phyloP scores from a whole-genome alignment of 35 echinoderm and acorn worm genomes.

The Ptychodera flava region DNA sequence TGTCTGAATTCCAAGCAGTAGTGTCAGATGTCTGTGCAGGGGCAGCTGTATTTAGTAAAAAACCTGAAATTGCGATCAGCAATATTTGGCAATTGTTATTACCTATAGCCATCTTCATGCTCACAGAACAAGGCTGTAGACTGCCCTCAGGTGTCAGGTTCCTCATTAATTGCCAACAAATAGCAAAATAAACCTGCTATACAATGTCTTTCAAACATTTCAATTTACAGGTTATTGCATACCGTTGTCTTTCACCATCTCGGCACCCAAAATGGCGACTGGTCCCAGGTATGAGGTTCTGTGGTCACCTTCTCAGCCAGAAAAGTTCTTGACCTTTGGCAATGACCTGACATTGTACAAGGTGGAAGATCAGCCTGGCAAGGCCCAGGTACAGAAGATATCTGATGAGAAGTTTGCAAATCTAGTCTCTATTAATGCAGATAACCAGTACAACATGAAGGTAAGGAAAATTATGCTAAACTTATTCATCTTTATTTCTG shows the following conservation, averaged over 20 bases:
- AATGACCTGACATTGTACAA: neutral
- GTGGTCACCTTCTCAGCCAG: slow-evolving; percentile 31
- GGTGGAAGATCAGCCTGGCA: slow-evolving; percentile 12
- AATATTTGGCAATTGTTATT: no score
- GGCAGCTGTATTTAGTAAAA: no score
- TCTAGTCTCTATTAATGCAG: slow-evolving; percentile 33
- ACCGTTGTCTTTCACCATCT: slow-evolving; percentile 7
- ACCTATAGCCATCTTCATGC: no score
- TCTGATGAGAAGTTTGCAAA: slow-evolving; percentile 25
- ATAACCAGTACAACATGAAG: slow-evolving; percentile 36
- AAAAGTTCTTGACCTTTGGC: slow-evolving; percentile 16
- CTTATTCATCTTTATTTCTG: neutral
- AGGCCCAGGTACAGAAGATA: slow-evolving; percentile 30
- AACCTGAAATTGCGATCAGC: no score
- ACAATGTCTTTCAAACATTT: no score
- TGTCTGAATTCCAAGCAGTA: no score
- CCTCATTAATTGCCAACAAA: no score
- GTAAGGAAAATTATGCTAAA: slow-evolving; percentile 38
- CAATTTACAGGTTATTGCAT: no score
- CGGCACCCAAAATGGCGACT: slow-evolving; percentile 10
- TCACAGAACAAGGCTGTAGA: no score
- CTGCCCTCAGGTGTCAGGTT: no score
- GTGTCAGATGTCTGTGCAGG: no score
- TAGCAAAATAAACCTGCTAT: no score
- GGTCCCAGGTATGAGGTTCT: slow-evolving; percentile 10